These are phyloP conservation scores for Brachycybe producta DNA, from an alignment of 2,888 invertebrate species.

Conservation along the genomic window DNA sequence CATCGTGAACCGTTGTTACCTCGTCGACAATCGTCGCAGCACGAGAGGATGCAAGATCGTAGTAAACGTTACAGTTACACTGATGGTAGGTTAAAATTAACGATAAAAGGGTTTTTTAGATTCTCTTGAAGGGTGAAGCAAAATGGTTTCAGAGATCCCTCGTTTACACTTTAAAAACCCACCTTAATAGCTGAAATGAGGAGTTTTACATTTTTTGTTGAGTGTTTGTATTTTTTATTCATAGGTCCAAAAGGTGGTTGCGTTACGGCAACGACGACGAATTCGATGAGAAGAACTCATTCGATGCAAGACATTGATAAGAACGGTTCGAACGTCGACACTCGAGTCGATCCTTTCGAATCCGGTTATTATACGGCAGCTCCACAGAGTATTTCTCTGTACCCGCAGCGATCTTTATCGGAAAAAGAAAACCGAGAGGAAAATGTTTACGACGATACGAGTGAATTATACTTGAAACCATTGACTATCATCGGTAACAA, in stretches of 20 bases:
- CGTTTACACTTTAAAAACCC: no score
- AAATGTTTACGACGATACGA: slow-evolving; percentile 2
- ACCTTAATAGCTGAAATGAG: not conserved
- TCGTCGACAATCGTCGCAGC: slow-evolving; percentile 20
- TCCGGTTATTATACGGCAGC: not conserved
- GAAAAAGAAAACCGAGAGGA: not conserved
- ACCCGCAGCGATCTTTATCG: no score
- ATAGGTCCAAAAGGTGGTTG: not conserved
- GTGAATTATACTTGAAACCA: slow-evolving; percentile 9
- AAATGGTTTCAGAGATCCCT: no score
- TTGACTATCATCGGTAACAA: slow-evolving; percentile 24
- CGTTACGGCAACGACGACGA: slow-evolving; percentile 1
- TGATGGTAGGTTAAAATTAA: slow-evolving; percentile 20
- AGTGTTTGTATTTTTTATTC: no score
- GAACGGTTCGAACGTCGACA: slow-evolving; percentile 4
- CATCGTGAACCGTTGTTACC: slow-evolving; percentile 18
- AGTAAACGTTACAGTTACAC: slow-evolving; percentile 20
- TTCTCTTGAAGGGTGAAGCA: no score
- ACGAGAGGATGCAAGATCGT: slow-evolving; percentile 21
- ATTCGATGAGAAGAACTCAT: slow-evolving; percentile 22
- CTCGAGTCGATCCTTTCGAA: not conserved
- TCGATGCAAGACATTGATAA: slow-evolving; percentile 19
- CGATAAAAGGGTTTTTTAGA: no score
- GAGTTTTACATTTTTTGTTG: not conserved
- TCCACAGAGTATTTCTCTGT: slow-evolving; percentile 6